Percentiles rank a stretch among this genome's conserved stretches.
phyloP scores from a whole-genome alignment of 1,140 invertebrate species.

The Drosophila mojavensis region DNA sequence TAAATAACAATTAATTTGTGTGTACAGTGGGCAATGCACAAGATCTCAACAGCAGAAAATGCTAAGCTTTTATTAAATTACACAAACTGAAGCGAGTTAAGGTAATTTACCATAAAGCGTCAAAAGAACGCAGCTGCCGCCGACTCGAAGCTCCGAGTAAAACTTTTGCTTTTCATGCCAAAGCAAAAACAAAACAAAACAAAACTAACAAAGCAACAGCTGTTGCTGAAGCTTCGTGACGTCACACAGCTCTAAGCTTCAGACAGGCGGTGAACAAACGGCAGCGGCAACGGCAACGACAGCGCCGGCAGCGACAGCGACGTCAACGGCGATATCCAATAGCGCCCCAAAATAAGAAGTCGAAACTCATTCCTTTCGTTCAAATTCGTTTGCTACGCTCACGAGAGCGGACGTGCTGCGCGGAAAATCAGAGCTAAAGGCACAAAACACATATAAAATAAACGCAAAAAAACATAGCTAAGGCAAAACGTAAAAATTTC shows the following conservation, averaged over 20 bases:
- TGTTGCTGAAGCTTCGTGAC: conserved; percentile 55
- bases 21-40: conserved; percentile 25
- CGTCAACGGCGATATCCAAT: conserved; percentile 62
- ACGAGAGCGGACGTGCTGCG: conserved; percentile 82
- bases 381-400: conserved; percentile 83
- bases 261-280: conserved; percentile 8
- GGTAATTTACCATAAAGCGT: conserved; percentile 47
- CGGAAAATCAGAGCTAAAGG: conserved; percentile 63
- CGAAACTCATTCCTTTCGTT: conserved; percentile 82
- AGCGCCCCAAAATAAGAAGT: conserved; percentile 82
- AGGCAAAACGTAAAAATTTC: conserved; percentile 44
- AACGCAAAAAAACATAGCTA: conserved; percentile 23
- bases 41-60: conserved; percentile 10
- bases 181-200: conserved; percentile 40
- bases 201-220: conserved; percentile 29
- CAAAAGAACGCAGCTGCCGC: conserved; percentile 42
- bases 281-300: conserved; percentile 9
- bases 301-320: conserved; percentile 23
- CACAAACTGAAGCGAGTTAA: conserved; percentile 38
- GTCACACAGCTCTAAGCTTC: conserved; percentile 58
- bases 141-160: conserved; percentile 20
- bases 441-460: conserved; percentile 18
- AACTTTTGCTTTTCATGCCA: conserved; percentile 29
- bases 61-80: conserved; percentile 51
- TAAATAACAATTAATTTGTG: conserved; percentile 51